These are phyloP conservation scores for Thalpophila matura DNA, from an alignment of 2,888 invertebrate genomes.

Conservation along the genomic window DNA sequence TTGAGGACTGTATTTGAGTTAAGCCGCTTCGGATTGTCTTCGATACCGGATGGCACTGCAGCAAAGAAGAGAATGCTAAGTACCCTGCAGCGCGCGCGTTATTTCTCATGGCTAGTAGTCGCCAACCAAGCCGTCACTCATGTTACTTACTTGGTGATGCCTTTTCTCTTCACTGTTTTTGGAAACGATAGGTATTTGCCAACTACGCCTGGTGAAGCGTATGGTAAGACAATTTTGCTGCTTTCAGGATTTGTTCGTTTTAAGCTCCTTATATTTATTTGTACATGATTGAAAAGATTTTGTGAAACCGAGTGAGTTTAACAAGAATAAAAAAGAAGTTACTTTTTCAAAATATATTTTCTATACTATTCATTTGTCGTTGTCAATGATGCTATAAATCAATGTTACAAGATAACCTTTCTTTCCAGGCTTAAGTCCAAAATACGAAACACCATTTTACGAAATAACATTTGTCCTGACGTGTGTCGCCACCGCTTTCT, in stretches of 20 bases:
- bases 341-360: not conserved
- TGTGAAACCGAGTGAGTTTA: not conserved
- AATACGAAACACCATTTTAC: slow-evolving; percentile 76
- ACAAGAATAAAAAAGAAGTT: not conserved
- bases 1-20: slow-evolving; percentile 70
- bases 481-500: slow-evolving; percentile 71
- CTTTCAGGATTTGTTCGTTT: not conserved
- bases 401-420: slow-evolving; percentile 16
- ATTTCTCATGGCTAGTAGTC: slow-evolving; percentile 73
- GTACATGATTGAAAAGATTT: not conserved
- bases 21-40: slow-evolving; percentile 69
- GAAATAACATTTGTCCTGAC: slow-evolving; percentile 74
- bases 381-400: slow-evolving; percentile 29
- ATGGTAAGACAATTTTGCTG: slow-evolving; percentile 64
- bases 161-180: slow-evolving; percentile 72
- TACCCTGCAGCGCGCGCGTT: slow-evolving; percentile 68
- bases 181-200: slow-evolving; percentile 73
- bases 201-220: slow-evolving; percentile 75
- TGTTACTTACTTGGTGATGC: slow-evolving; percentile 70
- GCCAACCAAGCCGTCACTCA: slow-evolving; percentile 71
- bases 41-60: slow-evolving; percentile 63
- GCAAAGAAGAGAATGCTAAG: slow-evolving; percentile 64
- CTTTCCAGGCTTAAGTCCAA: slow-evolving; percentile 72
- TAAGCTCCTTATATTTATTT: not conserved
- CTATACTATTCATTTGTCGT: slow-evolving; percentile 7